Evolutionary conservation across 1,140 invertebrate species (phyloP), one percentile per base, ranked within the genome.

Genomic region (Zelostemma sp.): DNA sequence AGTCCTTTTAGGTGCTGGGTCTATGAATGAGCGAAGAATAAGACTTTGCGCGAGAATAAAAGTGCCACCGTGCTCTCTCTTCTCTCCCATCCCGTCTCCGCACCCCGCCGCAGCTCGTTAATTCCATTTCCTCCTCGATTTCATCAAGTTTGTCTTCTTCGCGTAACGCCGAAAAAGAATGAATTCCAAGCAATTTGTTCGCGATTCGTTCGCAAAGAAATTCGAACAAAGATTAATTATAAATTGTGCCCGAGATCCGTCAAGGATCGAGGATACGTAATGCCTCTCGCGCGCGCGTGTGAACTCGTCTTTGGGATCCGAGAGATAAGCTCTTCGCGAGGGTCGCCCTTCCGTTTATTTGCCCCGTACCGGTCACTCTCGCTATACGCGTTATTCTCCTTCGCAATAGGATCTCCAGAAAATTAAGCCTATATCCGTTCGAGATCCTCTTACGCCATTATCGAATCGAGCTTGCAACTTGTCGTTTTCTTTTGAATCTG

Each of bases 401-500:
- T 45, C 48, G 45, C 31, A 46, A 53, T 64, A 41, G 50, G 53
- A 48, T 61, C 48, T 60, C 56, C 11, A 21, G 53, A 55, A 76
- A 76, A 76, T 72, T 76, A 74, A 69, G 69, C 72, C 51, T 60
- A 62, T 68, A 67, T 76, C 63, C 60, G 18, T 14, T 28, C 33
- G 33, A 41, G 69, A 76, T 76, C 74, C 74, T 72, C 74, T 76
- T 76, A 76, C 53, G 67, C 56, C 53, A 73, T 73, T 73, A 75
- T 75, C 73, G 67, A 75, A 62, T 64, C 53, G 53, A 49, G 55
- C 62, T 65, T 59, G 43, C 47, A 48, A 50, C 49, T 45, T 38
- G 18, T 9, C 48, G n/a, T 19, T 38, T 48, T 68, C 40, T 51
- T 62, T 68, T 67, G 64, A 67, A 31, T 25, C 12, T 49, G 21